phyloP scores from a whole-genome alignment of 2,797 vertebrate species.

The Gallinago solitaria region DNA sequence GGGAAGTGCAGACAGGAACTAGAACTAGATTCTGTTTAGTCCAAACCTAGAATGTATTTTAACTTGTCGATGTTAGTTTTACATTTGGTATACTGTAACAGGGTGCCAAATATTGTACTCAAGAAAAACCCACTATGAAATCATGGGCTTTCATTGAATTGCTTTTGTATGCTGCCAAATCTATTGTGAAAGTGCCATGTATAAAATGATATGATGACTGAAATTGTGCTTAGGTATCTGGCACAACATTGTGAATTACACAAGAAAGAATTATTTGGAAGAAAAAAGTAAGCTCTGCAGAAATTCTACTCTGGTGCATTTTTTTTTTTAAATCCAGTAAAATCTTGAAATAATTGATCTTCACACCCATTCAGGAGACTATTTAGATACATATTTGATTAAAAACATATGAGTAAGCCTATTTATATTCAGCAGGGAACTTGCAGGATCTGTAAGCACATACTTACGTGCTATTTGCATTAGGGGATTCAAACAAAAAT shows the following conservation, averaged over 20 bases:
- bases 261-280: background rate
- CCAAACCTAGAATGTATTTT: background rate
- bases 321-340: background rate
- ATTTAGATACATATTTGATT: background rate
- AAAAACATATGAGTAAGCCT: background rate
- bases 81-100: background rate
- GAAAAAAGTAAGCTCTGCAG: background rate
- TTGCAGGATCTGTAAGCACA: background rate
- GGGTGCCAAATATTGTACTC: background rate
- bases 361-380: background rate
- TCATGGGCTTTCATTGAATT: background rate
- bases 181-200: background rate
- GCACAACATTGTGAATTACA: background rate
- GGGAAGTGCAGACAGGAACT: slow-evolving; percentile 1
- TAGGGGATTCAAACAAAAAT: background rate
- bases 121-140: background rate
- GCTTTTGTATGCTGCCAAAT: background rate
- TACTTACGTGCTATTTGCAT: background rate
- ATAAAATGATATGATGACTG: background rate
- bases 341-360: background rate
- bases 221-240: background rate
- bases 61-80: background rate
- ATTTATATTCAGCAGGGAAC: background rate
- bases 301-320: background rate
- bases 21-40: background rate